Base-by-base conservation (phyloP, 1,140 invertebrate species). In the Cyclargus thomasi region DNA sequence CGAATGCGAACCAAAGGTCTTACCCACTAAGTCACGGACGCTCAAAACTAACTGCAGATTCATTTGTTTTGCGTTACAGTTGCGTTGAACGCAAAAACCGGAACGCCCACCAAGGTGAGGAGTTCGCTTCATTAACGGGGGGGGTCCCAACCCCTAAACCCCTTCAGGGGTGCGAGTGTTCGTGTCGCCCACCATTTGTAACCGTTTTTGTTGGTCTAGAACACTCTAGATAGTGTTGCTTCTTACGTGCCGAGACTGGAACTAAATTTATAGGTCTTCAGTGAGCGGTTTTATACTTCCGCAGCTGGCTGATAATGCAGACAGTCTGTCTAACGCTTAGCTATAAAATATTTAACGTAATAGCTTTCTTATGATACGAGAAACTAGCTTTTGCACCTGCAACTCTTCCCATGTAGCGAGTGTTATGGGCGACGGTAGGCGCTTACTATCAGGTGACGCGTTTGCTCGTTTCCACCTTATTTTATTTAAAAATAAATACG, bases 51-150 rank as follows among this genome's bases (percentile, higher is more conserved):
- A n/a, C n/a, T n/a, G n/a, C 14, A 29, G 11, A 2, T 18, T 59
- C 55, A 20, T 59, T 20, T 10, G 11, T n/a, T n/a, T n/a, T n/a
- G n/a, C n/a, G n/a, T 59, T 21, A 59, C 55, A 20, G 55, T 59
- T 21, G 20, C 39, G 39, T 47, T 16, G 20, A 59, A 20, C 55
- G 55, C 55, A 59, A 59, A 59, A 59, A 59, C 55, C 17, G 11
- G 10, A 47, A 47, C 39, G 18, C 55, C 2, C 20, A 21, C 20
- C 55, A 59, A 59, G 55, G 55, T 59, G 55, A 59, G 55, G 20
- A 59, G 20, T 59, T 59, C 55, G 10, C 20, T 59, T 59, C 55
- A 59, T 59, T 59, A 59, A 20, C 55, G 55, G 20, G 55, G 55
- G n/a, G 17, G 10, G 17, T 20, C 14, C 39, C 10, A 16, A 47